These are phyloP conservation scores for Galaxea fascicularis DNA, from an alignment of 92 coral and sea anemone genomes.

Conservation along the genomic window DNA sequence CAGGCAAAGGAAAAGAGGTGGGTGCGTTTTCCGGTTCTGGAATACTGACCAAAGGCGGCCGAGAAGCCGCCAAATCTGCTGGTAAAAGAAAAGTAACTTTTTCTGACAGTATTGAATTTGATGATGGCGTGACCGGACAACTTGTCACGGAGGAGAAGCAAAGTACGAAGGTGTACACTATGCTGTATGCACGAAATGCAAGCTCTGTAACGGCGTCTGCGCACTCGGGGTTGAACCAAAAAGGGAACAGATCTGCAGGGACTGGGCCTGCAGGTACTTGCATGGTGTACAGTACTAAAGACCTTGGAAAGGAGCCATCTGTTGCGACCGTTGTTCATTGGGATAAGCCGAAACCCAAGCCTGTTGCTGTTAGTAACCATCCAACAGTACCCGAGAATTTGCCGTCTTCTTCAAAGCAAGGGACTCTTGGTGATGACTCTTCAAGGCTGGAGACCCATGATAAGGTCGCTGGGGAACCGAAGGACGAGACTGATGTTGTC, in stretches of 20 bases:
- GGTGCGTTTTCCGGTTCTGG: conserved; percentile 57
- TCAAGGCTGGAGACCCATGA: neutral
- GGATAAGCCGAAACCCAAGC: conserved; percentile 29
- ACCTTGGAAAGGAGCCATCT: neutral
- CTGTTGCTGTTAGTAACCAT: neutral
- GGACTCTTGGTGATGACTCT: neutral
- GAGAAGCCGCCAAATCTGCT: conserved; percentile 59
- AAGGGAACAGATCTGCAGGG: neutral
- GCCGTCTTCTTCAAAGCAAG: conserved; percentile 7
- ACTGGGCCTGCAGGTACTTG: conserved; percentile 7
- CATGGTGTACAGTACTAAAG: neutral
- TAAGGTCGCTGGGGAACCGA: neutral
- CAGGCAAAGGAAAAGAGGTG: conserved; percentile 37
- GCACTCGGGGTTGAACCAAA: conserved; percentile 5
- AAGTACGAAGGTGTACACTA: conserved; percentile 78
- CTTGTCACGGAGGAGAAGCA: conserved; percentile 85
- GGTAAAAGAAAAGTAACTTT: conserved; percentile 88
- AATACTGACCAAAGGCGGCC: conserved; percentile 74
- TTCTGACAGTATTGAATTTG: conserved; percentile 93
- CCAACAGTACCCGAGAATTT: neutral
- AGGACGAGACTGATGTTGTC: neutral
- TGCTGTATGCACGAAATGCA: conserved; percentile 45
- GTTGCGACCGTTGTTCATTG: conserved; percentile 34
- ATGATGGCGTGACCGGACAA: conserved; percentile 95
- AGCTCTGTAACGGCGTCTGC: neutral